These are phyloP conservation scores for Agriopis marginaria DNA, from an alignment of 2,888 invertebrate genomes.

Conservation along the genomic window DNA sequence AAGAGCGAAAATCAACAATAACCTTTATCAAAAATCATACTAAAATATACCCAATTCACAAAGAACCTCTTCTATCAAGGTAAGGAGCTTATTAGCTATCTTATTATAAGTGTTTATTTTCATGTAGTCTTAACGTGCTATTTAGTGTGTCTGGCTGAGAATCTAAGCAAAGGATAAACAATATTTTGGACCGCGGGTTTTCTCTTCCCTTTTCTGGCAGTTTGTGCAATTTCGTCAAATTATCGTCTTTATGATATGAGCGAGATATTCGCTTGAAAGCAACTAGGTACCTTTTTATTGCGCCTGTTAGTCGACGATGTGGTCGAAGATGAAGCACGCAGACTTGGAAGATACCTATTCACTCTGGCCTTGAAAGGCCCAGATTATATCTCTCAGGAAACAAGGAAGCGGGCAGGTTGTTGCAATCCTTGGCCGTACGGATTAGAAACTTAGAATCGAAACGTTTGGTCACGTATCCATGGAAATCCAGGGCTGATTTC, in stretches of 20 bases:
- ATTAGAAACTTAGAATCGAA: too few species aligned
- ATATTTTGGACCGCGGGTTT: neutral
- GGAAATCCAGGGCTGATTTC: too few species aligned
- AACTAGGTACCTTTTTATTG: too few species aligned
- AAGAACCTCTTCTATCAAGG: neutral
- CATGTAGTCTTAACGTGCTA: neutral
- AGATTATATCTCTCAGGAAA: too few species aligned
- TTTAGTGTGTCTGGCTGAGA: neutral
- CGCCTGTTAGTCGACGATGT: too few species aligned
- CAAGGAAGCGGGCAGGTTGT: too few species aligned
- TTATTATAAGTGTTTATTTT: neutral
- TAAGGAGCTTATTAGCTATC: neutral
- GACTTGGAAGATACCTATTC: too few species aligned
- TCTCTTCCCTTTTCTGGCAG: neutral
- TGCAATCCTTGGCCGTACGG: too few species aligned
- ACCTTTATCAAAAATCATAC: neutral
- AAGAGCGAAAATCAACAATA: neutral
- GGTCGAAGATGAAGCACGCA: too few species aligned
- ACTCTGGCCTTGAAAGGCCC: too few species aligned
- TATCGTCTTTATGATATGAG: neutral
- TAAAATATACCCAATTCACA: neutral
- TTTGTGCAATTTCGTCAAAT: neutral
- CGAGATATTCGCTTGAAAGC: too few species aligned
- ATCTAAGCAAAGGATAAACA: neutral
- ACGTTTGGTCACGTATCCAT: too few species aligned